phyloP scores from a whole-genome alignment of 2,888 invertebrate species.

The Cephus pygmeus region DNA sequence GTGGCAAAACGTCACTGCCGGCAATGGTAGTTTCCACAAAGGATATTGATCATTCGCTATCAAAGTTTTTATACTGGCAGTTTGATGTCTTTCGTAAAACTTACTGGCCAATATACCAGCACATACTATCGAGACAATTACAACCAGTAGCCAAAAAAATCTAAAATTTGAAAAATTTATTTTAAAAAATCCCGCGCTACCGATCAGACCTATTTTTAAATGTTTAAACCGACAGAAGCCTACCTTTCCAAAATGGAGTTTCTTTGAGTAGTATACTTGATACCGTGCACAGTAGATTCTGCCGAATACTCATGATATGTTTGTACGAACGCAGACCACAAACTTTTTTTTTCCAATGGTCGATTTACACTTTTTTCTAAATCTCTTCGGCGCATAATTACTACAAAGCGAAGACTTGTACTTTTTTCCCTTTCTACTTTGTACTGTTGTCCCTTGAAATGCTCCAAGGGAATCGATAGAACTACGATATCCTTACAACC shows the following conservation, averaged over 20 bases:
- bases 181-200: neutral
- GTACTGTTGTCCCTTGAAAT: neutral
- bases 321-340: conserved; percentile 31
- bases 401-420: neutral
- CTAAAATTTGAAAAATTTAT: conserved; percentile 25
- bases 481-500: neutral
- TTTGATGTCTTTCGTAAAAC: conserved; percentile 46
- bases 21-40: conserved; percentile 37
- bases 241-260: conserved; percentile 42
- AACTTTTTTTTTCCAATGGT: neutral
- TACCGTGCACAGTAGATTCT: conserved; percentile 46
- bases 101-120: conserved; percentile 37
- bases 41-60: conserved; percentile 45
- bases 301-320: conserved; percentile 43
- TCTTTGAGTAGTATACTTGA: conserved; percentile 45
- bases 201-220: neutral
- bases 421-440: neutral
- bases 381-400: neutral
- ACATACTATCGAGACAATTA: conserved; percentile 37
- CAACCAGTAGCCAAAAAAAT: conserved; percentile 41
- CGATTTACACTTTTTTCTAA: neutral
- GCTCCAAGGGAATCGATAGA: neutral
- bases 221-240: neutral
- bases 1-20: conserved; percentile 45
- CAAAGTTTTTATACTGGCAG: conserved; percentile 44